A percentile compares a stretch with the other conserved stretches of the same genome.
Conservation (phyloP, 2,113 vertebrate species). For the Caloenas nicobarica region DNA sequence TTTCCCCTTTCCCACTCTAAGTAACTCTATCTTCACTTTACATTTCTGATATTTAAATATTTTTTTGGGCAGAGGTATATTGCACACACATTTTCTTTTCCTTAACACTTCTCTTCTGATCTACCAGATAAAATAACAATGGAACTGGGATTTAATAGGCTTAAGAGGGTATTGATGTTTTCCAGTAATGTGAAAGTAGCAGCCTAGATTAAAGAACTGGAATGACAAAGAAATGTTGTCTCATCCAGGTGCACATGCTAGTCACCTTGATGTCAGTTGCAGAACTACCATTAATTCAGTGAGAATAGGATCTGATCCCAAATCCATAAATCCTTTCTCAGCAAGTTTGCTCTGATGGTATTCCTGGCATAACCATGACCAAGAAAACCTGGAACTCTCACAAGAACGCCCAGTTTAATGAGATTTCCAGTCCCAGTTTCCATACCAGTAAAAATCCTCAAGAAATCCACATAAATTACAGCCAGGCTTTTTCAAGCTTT, state of each 20-base stretch:
- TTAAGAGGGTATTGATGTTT: constrained; percentile 13
- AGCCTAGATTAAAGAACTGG: not conserved
- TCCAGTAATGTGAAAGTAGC: not conserved
- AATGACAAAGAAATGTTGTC: not conserved
- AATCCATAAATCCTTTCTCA: constrained; percentile 61
- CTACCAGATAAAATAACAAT: constrained; percentile 52
- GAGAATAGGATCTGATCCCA: constrained; percentile 43
- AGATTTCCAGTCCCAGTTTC: constrained; percentile 61
- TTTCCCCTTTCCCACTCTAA: constrained; percentile 41
- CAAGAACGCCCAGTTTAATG: constrained; percentile 59
- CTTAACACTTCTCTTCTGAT: constrained; percentile 29
- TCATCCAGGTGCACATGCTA: constrained; percentile 31
- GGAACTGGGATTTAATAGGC: not conserved
- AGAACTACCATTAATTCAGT: constrained; percentile 22
- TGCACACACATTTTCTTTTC: constrained; percentile 1
- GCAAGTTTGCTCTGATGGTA: constrained; percentile 46
- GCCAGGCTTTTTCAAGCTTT: constrained; percentile 19
- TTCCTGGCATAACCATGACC: constrained; percentile 58
- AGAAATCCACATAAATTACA: constrained; percentile 57
- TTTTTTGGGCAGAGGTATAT: constrained; percentile 10
- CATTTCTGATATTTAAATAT: constrained; percentile 54
- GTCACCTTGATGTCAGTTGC: constrained; percentile 35
- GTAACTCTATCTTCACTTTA: constrained; percentile 48
- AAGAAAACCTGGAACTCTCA: constrained; percentile 59
- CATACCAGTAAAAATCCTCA: constrained; percentile 48